Conservation (phyloP, 2,797 vertebrate species). For the Rhabdomys pumilio region DNA sequence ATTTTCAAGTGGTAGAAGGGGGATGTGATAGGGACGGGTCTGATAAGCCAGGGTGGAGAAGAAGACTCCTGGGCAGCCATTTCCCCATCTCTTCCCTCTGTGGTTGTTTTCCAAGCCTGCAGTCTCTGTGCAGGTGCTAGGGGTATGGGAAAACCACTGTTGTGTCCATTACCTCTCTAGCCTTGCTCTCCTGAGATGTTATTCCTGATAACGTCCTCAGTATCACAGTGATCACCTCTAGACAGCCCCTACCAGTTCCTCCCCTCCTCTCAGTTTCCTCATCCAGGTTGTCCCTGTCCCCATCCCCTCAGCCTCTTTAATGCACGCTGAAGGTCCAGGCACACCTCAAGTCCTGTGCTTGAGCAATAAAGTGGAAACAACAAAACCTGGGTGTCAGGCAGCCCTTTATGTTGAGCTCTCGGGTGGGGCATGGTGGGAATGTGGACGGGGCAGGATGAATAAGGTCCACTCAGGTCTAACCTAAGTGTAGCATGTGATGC, state of each 20-base stretch:
- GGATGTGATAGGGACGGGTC: slow-evolving; percentile 34
- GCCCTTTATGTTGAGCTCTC: slow-evolving; percentile 52
- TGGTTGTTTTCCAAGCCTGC: slow-evolving; percentile 40
- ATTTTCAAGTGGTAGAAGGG: slow-evolving; percentile 58
- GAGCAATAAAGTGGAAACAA: slow-evolving; percentile 89
- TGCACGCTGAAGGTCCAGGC: slow-evolving; percentile 88
- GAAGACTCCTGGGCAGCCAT: slow-evolving; percentile 51
- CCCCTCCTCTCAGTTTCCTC: slow-evolving; percentile 25
- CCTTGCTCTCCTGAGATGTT: slow-evolving; percentile 35
- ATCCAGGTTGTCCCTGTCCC: slow-evolving; percentile 75
- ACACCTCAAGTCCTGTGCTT: slow-evolving; percentile 85
- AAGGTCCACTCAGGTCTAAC: slow-evolving; percentile 50
- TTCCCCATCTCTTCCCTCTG: not conserved
- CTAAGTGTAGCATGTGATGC: not conserved
- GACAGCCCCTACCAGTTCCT: not conserved
- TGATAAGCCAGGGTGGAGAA: slow-evolving; percentile 64
- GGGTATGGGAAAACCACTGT: slow-evolving; percentile 70
- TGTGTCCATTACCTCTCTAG: slow-evolving; percentile 17
- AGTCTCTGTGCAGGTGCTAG: slow-evolving; percentile 71
- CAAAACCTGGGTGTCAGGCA: slow-evolving; percentile 64
- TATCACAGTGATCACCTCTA: slow-evolving; percentile 47
- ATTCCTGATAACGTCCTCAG: slow-evolving; percentile 50
- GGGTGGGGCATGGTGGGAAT: not conserved
- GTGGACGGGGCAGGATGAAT: not conserved
- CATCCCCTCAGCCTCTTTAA: slow-evolving; percentile 84